Conservation (phyloP, 2,797 vertebrate species). For the Steatocranus sp. region DNA sequence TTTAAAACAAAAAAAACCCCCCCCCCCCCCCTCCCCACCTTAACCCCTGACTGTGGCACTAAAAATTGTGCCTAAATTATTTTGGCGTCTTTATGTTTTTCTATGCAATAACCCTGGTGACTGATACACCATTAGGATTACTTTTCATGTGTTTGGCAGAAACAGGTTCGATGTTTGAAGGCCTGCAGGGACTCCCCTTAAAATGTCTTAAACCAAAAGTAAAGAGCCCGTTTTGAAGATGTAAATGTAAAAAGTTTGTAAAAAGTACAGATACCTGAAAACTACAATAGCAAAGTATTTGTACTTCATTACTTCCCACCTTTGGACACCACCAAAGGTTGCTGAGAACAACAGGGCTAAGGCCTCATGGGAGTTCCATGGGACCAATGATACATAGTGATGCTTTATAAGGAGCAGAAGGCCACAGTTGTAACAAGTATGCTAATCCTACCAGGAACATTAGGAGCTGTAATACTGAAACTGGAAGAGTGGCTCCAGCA, state of each 20-base stretch:
- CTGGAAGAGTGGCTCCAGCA: neutral
- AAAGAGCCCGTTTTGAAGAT: neutral
- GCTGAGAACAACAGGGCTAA: neutral
- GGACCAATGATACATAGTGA: neutral
- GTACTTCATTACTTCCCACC: neutral
- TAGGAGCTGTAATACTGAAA: neutral
- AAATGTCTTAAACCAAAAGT: accelerated
- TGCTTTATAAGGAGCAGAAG: neutral
- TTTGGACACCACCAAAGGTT: neutral
- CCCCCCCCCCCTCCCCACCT: accelerated
- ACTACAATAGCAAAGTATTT: neutral
- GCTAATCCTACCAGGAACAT: neutral
- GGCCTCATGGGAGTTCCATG: neutral
- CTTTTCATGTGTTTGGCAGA: neutral
- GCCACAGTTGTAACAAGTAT: neutral
- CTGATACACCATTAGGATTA: neutral
- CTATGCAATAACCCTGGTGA: neutral
- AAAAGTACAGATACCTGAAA: neutral
- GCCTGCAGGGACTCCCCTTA: accelerated
- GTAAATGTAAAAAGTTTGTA: neutral
- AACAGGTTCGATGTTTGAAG: neutral
- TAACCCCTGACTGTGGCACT: neutral
- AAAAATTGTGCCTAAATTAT: neutral
- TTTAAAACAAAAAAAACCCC: too few relatives aligned
- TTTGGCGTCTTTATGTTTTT: neutral